These are phyloP conservation scores for Ypsolopha sequella DNA, from an alignment of 2,888 invertebrate genomes.

Conservation along the genomic window DNA sequence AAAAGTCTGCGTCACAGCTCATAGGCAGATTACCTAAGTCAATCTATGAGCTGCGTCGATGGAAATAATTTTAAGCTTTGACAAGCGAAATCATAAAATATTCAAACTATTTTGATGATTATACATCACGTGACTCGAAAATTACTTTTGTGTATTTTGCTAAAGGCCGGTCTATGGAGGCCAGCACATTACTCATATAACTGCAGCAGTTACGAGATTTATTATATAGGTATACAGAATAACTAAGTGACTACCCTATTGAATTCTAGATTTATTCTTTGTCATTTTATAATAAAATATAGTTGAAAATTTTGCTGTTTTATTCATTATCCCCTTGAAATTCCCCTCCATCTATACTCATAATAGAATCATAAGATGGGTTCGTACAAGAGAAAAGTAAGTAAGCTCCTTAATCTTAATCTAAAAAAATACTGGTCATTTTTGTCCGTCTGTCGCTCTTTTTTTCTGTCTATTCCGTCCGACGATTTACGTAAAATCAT, in stretches of 20 bases:
- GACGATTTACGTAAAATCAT: too few species aligned
- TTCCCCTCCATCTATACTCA: neutral
- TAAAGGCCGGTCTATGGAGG: constrained; percentile 19
- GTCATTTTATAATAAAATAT: constrained; percentile 80
- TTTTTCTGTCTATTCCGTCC: too few species aligned
- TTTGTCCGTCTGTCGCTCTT: too few species aligned
- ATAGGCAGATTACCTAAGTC: neutral
- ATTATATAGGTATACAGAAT: constrained; percentile 50
- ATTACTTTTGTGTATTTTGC: constrained; percentile 37
- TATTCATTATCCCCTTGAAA: constrained; percentile 13
- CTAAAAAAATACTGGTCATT: too few species aligned
- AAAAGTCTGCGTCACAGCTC: neutral
- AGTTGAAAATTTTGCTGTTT: constrained; percentile 50
- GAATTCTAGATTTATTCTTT: constrained; percentile 79
- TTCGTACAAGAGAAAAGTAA: too few species aligned
- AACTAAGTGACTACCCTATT: constrained; percentile 66
- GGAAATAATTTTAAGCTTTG: constrained; percentile 39
- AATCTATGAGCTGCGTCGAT: constrained; percentile 3
- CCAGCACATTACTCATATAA: constrained; percentile 26
- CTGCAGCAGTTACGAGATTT: constrained; percentile 50
- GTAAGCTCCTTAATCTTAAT: too few species aligned
- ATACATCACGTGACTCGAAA: constrained; percentile 15
- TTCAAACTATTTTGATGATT: constrained; percentile 44
- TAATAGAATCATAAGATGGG: too few species aligned
- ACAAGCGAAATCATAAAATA: constrained; percentile 37